Percentiles rank a stretch among this genome's conserved stretches.
These are phyloP conservation scores for Nasonia giraulti DNA, from an alignment of 1,140 invertebrate species.

Conservation along the genomic window DNA sequence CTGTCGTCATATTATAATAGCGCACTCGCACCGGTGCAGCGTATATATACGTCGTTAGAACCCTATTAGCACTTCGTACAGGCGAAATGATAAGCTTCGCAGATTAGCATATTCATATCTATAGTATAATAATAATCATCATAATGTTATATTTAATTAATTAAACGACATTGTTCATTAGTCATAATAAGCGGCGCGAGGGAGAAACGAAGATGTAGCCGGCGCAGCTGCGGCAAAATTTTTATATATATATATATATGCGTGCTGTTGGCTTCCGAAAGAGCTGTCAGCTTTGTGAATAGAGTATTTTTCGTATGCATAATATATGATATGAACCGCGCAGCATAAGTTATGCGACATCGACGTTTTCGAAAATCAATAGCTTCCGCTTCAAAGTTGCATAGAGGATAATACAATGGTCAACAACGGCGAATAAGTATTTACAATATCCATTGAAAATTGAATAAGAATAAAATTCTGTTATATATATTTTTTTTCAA, in stretches of 20 bases:
- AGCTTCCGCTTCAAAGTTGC: slow-evolving; percentile 10
- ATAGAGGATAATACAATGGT: slow-evolving; percentile 5
- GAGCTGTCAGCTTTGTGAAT: not conserved
- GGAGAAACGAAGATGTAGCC: not conserved
- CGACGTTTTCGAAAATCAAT: slow-evolving; percentile 18
- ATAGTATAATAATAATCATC: not conserved
- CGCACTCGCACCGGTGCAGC: too few species aligned
- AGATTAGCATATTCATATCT: not conserved
- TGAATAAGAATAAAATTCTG: slow-evolving; percentile 38
- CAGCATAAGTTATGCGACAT: not conserved
- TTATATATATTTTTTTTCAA: not conserved
- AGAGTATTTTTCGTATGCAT: not conserved
- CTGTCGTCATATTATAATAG: too few species aligned
- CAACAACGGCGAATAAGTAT: slow-evolving; percentile 37
- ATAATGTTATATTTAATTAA: not conserved
- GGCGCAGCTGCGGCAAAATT: not conserved
- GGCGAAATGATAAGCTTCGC: slow-evolving; percentile 15
- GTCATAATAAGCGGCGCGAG: not conserved
- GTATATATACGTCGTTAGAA: too few species aligned
- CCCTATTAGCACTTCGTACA: not conserved
- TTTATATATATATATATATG: not conserved
- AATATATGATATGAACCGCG: not conserved
- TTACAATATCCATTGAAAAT: slow-evolving; percentile 43
- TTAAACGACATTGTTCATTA: not conserved
- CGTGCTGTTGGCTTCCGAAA: not conserved